Conservation (phyloP, 2,888 invertebrate genomes). For the Xylota sylvarum region DNA sequence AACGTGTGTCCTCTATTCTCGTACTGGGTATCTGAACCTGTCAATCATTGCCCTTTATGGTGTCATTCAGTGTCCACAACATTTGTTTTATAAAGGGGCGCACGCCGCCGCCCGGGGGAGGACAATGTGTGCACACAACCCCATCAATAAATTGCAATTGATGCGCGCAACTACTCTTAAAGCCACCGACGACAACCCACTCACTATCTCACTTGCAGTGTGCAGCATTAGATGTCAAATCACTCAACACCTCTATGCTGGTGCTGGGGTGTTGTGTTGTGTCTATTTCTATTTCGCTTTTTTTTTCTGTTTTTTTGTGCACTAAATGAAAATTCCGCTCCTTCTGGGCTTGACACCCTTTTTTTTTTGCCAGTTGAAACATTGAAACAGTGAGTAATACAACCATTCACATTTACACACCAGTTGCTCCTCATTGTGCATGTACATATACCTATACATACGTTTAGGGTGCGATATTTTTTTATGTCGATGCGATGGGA, state of each 20-base stretch:
- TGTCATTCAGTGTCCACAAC: conserved; percentile 50
- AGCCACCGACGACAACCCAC: conserved; percentile 7
- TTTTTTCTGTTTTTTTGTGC: conserved; percentile 20
- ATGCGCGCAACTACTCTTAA: conserved; percentile 44
- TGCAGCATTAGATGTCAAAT: conserved; percentile 61
- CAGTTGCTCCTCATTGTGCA: conserved; percentile 17
- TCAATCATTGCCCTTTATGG: conserved; percentile 63
- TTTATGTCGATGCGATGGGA: conserved; percentile 14
- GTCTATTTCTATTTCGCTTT: background rate
- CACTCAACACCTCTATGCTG: conserved; percentile 54
- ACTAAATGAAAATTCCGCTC: conserved; percentile 53
- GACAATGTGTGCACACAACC: conserved; percentile 26
- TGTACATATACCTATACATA: background rate
- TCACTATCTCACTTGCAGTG: conserved; percentile 2
- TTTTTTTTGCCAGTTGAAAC: conserved; percentile 48
- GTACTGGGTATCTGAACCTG: conserved; percentile 40
- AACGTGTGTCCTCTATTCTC: conserved; percentile 12
- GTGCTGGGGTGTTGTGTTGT: conserved; percentile 14
- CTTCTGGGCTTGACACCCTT: conserved; percentile 53
- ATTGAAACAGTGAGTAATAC: conserved; percentile 51
- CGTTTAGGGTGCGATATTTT: conserved; percentile 13
- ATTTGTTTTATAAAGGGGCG: conserved; percentile 33
- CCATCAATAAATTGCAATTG: conserved; percentile 63
- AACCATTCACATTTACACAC: conserved; percentile 38
- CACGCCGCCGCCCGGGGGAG: background rate